A percentile compares a stretch with the other conserved stretches of the same genome.
These are phyloP conservation scores for Drosophila azteca DNA, from an alignment of 1,140 invertebrate genomes.

Conservation along the genomic window DNA sequence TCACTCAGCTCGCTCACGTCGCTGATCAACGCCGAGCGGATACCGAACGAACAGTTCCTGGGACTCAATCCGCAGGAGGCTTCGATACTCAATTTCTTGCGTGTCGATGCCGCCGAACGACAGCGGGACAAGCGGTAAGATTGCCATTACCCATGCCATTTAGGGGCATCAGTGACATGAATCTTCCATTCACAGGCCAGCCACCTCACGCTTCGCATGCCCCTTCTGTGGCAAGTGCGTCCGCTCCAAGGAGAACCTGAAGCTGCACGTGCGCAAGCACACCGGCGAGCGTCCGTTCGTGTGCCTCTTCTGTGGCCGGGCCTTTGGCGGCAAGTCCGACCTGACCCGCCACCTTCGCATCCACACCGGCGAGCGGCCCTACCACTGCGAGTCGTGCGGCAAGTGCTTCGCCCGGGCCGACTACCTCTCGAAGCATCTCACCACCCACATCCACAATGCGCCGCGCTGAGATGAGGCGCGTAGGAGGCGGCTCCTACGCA, in stretches of 20 bases:
- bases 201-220: constrained; percentile 89
- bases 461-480: constrained; percentile 85
- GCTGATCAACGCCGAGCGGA: constrained; percentile 82
- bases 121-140: constrained; percentile 86
- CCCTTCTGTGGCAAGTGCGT: constrained; percentile 95
- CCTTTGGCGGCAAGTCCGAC: constrained; percentile 94
- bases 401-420: constrained; percentile 95
- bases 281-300: constrained; percentile 94
- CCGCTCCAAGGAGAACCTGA: constrained; percentile 93
- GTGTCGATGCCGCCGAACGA: constrained; percentile 86
- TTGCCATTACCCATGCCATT: background rate
- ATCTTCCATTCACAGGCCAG: constrained; percentile 40
- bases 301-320: constrained; percentile 93
- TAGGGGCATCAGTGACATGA: background rate
- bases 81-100: constrained; percentile 87
- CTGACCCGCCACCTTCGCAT: constrained; percentile 93
- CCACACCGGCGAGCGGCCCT: constrained; percentile 92
- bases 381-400: constrained; percentile 95
- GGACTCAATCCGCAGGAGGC: constrained; percentile 85
- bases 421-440: constrained; percentile 95
- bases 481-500: constrained; percentile 84
- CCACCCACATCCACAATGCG: constrained; percentile 92
- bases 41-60: constrained; percentile 82
- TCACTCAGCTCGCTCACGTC: constrained; percentile 81
- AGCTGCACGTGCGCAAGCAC: constrained; percentile 94